Evolutionary conservation across 2,888 invertebrate genomes (phyloP).

Genomic region (Drosophila austrosaltans): DNA sequence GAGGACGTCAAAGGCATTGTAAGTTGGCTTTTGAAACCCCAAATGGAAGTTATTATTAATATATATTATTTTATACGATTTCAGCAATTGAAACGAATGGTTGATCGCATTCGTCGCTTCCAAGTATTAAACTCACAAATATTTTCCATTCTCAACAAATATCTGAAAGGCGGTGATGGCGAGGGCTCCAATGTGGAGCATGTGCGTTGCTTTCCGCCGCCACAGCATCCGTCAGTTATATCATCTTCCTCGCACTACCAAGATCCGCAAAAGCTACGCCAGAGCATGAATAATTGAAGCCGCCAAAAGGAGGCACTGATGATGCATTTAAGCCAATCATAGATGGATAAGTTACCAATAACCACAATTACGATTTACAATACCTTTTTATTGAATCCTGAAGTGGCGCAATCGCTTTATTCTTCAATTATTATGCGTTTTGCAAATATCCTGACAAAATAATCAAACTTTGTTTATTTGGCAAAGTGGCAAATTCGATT

Average conservation of each 20-base stretch:
- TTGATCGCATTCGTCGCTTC: conserved; percentile 97
- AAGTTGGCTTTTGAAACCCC: conserved; percentile 84
- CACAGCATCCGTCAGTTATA: conserved; percentile 89
- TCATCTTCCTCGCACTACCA: conserved; percentile 85
- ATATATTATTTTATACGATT: conserved; percentile 46
- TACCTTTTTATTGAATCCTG: conserved; percentile 8
- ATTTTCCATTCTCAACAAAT: conserved; percentile 97
- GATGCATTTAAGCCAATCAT: conserved; percentile 57
- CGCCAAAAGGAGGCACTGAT: background rate
- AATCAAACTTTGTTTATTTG: conserved; percentile 20
- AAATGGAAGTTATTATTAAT: background rate
- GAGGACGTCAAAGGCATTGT: conserved; percentile 97
- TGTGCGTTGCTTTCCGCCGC: conserved; percentile 98
- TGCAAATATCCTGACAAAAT: conserved; percentile 21
- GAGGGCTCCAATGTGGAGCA: conserved; percentile 96
- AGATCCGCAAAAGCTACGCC: conserved; percentile 86
- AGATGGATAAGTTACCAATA: conserved; percentile 50
- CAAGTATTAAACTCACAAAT: conserved; percentile 99
- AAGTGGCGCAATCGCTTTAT: background rate
- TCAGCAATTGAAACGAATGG: conserved; percentile 97
- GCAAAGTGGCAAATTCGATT: conserved; percentile 59
- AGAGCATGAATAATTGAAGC: conserved; percentile 82
- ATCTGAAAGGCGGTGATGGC: conserved; percentile 92
- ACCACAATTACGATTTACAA: conserved; percentile 42
- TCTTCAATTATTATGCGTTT: conserved; percentile 1